phyloP scores from a whole-genome alignment of 2,888 invertebrate species.

The Drosophila lutescens region DNA sequence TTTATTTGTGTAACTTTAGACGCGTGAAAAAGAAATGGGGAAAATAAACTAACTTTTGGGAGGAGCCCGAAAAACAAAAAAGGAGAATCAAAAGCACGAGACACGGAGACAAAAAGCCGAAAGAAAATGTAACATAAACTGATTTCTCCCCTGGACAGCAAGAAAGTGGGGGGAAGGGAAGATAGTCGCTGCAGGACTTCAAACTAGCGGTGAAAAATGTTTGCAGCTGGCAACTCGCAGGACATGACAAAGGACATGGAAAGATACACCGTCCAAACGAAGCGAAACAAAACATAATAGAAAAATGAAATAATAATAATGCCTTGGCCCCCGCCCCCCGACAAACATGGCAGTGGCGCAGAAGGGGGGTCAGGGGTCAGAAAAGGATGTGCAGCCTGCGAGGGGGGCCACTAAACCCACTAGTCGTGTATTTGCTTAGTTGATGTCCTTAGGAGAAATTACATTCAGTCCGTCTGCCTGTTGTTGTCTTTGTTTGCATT shows the following conservation, averaged over 20 bases:
- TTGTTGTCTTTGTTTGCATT: slow-evolving; percentile 32
- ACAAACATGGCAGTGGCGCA: background rate
- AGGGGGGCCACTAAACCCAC: slow-evolving; percentile 20
- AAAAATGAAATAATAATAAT: slow-evolving; percentile 44
- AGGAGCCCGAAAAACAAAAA: background rate
- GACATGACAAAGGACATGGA: slow-evolving; percentile 43
- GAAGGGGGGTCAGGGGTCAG: background rate
- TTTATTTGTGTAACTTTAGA: slow-evolving; percentile 48
- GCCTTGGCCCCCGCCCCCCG: slow-evolving; percentile 18
- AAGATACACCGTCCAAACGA: slow-evolving; percentile 10
- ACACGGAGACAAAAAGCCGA: slow-evolving; percentile 16
- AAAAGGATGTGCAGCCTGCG: slow-evolving; percentile 2
- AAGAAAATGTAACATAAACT: slow-evolving; percentile 40
- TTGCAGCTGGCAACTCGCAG: slow-evolving; percentile 38
- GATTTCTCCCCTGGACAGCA: slow-evolving; percentile 25
- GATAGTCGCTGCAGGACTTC: slow-evolving; percentile 1
- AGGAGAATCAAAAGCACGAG: background rate
- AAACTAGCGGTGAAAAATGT: slow-evolving; percentile 41
- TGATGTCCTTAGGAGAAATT: slow-evolving; percentile 64
- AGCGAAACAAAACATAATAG: slow-evolving; percentile 36
- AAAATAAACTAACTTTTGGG: slow-evolving; percentile 27
- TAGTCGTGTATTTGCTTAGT: slow-evolving; percentile 54
- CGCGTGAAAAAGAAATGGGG: slow-evolving; percentile 35
- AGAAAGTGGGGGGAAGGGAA: background rate
- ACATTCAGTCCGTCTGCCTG: slow-evolving; percentile 41